phyloP scores from a whole-genome alignment of 2,888 invertebrate species.

The Megaustenia siamemsis region DNA sequence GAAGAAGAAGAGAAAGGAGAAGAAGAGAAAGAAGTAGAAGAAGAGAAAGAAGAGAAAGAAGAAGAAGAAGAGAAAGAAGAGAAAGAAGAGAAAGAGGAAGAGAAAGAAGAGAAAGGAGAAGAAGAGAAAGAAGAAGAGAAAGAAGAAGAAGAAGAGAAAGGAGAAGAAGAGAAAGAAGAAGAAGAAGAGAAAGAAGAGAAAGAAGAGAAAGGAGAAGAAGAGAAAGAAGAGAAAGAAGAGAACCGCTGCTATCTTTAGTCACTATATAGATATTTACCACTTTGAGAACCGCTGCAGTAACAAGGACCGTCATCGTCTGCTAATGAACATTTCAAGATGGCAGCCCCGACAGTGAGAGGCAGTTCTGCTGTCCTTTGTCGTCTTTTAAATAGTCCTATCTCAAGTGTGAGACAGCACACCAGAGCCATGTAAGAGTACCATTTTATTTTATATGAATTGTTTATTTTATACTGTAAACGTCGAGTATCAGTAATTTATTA shows the following conservation, averaged over 20 bases:
- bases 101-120: not conserved
- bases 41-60: not conserved
- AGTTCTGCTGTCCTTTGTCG: conserved; percentile 30
- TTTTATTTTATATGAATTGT: not conserved
- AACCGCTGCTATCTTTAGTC: too few relatives aligned
- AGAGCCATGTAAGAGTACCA: conserved; percentile 39
- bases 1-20: not conserved
- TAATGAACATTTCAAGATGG: conserved; percentile 23
- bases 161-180: not conserved
- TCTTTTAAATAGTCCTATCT: not conserved
- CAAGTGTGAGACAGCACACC: conserved; percentile 19
- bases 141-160: not conserved
- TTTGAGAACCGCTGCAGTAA: not conserved
- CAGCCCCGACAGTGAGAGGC: conserved; percentile 23
- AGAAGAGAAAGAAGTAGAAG: too few relatives aligned
- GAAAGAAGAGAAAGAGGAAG: not conserved
- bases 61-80: not conserved
- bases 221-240: not conserved
- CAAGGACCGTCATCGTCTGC: too few relatives aligned
- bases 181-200: not conserved
- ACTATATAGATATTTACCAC: too few relatives aligned
- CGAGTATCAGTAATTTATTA: too few relatives aligned
- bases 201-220: conserved; percentile 10
- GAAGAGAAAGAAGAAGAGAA: not conserved
- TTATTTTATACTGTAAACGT: too few relatives aligned